A percentile compares a stretch with the other conserved stretches of the same genome.
phyloP scores from a whole-genome alignment of 1,140 invertebrate genomes.

The Parapsyche elsis region DNA sequence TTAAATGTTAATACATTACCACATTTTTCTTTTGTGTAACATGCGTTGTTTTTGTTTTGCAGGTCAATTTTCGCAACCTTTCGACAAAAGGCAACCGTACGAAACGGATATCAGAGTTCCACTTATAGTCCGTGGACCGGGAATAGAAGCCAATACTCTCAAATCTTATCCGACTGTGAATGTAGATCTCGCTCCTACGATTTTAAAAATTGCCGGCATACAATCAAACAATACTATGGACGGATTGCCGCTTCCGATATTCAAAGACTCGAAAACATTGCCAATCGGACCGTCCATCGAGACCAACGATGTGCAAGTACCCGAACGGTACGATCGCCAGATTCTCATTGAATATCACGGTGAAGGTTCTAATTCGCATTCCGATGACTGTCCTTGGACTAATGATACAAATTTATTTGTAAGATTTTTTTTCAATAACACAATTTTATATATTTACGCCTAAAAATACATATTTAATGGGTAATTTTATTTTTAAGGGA shows the following conservation, averaged over 20 bases:
- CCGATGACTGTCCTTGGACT: conserved; percentile 69
- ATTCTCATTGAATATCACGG: conserved; percentile 84
- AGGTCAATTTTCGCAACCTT: conserved; percentile 88
- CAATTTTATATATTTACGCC: neutral
- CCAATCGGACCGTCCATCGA: conserved; percentile 31
- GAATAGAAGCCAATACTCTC: conserved; percentile 65
- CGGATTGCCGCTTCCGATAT: conserved; percentile 70
- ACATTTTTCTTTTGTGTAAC: neutral
- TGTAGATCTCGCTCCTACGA: conserved; percentile 86
- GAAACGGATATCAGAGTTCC: conserved; percentile 89
- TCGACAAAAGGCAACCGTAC: conserved; percentile 90
- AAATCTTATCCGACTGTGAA: conserved; percentile 73
- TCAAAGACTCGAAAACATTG: conserved; percentile 54
- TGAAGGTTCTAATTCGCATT: conserved; percentile 70
- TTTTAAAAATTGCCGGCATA: conserved; percentile 75
- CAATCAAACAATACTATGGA: conserved; percentile 70
- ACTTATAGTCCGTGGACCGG: conserved; percentile 81
- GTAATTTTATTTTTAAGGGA: conserved; percentile 64
- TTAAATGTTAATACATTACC: conserved; percentile 15
- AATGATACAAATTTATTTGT: conserved; percentile 70
- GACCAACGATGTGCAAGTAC: conserved; percentile 23
- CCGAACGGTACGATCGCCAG: conserved; percentile 62
- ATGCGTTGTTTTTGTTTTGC: conserved; percentile 50
- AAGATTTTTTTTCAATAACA: conserved; percentile 57
- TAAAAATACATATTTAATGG: neutral